Conservation (phyloP, 2,888 invertebrate species). For the Cecidostiba fungosa region DNA sequence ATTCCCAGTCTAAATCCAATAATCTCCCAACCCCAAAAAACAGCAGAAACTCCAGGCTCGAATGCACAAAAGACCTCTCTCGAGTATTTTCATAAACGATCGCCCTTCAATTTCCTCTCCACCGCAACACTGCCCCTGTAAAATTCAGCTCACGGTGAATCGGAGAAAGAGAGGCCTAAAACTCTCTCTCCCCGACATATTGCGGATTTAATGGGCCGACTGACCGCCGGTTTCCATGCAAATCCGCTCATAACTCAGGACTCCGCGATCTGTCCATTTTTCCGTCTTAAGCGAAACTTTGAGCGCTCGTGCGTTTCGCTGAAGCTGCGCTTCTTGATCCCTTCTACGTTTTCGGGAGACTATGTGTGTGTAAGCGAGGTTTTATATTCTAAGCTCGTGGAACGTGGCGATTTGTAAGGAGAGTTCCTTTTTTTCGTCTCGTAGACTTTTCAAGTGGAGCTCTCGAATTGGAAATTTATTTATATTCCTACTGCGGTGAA, state of each 20-base stretch:
- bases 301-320: neutral
- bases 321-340: neutral
- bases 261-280: conserved; percentile 63
- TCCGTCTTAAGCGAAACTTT: conserved; percentile 17
- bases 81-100: neutral
- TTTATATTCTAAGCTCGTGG: conserved; percentile 4
- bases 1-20: too few relatives aligned
- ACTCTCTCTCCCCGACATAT: conserved; percentile 3
- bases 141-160: conserved; percentile 23
- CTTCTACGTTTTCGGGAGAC: neutral
- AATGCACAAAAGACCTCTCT: neutral
- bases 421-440: neutral
- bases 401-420: conserved; percentile 6
- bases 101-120: conserved; percentile 8
- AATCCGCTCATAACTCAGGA: conserved; percentile 68
- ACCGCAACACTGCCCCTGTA: neutral
- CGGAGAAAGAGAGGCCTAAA: neutral
- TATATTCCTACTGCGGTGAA: neutral
- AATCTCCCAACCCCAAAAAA: neutral
- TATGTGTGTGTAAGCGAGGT: neutral
- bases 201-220: conserved; percentile 30
- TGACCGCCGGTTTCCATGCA: conserved; percentile 26
- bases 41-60: neutral
- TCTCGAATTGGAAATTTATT: neutral
- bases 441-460: neutral